These are phyloP conservation scores for Drosophila sechellia DNA, from an alignment of 1,140 invertebrate genomes.

Conservation along the genomic window DNA sequence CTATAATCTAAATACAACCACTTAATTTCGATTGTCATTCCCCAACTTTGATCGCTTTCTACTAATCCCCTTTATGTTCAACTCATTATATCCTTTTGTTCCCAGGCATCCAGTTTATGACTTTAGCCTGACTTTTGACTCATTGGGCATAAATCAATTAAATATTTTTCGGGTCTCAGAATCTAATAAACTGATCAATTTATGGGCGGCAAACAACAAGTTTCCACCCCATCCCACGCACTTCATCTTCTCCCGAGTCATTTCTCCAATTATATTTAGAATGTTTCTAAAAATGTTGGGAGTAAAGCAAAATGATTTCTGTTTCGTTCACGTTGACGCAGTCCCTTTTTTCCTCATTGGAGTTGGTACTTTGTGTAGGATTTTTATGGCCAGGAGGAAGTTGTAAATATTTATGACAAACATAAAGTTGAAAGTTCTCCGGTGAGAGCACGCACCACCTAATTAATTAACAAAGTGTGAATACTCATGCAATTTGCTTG, in stretches of 20 bases:
- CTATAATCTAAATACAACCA: not conserved
- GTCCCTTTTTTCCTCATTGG: conserved; percentile 11
- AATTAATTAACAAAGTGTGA: conserved; percentile 79
- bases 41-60: not conserved
- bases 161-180: conserved; percentile 51
- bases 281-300: conserved; percentile 54
- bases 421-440: conserved; percentile 64
- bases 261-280: conserved; percentile 59
- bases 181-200: conserved; percentile 66
- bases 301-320: conserved; percentile 49
- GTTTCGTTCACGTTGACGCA: conserved; percentile 42
- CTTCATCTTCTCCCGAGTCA: conserved; percentile 3
- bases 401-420: conserved; percentile 73
- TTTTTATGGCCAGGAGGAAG: conserved; percentile 74
- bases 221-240: conserved; percentile 17
- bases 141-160: conserved; percentile 71
- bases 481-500: conserved; percentile 54
- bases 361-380: conserved; percentile 40
- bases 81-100: conserved; percentile 53
- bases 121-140: conserved; percentile 38
- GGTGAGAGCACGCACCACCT: conserved; percentile 56
- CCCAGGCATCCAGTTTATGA: conserved; percentile 23
- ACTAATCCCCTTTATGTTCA: conserved; percentile 27
- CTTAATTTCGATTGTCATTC: not conserved
- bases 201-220: conserved; percentile 60